Base-by-base conservation (phyloP, 2,113 vertebrate species). In the Brachyhypopomus occidentalis region DNA sequence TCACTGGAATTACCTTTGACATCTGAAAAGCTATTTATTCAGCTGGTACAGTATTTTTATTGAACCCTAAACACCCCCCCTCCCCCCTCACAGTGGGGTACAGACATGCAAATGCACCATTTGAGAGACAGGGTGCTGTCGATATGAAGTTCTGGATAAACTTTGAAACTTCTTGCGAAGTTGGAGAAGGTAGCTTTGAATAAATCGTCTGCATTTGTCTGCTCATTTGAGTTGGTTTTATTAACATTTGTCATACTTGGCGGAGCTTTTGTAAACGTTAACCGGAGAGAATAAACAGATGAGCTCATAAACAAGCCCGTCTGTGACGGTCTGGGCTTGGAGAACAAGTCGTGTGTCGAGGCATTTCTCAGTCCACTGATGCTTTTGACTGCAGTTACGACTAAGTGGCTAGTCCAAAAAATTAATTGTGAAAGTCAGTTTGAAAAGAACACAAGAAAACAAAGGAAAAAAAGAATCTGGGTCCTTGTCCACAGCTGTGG, bases 221-320 rank as follows among this genome's bases (percentile, higher is more conserved):
- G 34, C 60, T 76, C 12, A 62, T 4, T 41, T 5, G 25, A 14
- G 5, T 23, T 63, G 45, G 36, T 45, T 45, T 41, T 45, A 45
- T 76, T 64, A 69, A n/a, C 45, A 34, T 56, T 78, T 78, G 34
- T 78, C 12, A 67, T 66, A 5, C 11, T 55, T 67, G 62, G 64
- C 63, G 55, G 76, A 41, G 64, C 64, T 77, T 0, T 45, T 27
- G 36, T 64, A 63, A 77, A 64, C 14, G 34, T 17, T 30, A 34
- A 66, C 25, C 16, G 20, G 27, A 56, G 48, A 34, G 11, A 78
- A 56, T 67, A 34, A 78, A 78, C 45, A 56, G 2, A 23, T 14
- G 16, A 66, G 27, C 20, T 36, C 30, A 20, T 66, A 8, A 11
- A 55, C 23, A 30, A 55, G 12, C 22, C 48, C 38, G 30, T 64